Conservation (phyloP, 2,888 invertebrate species). For the Tuta absoluta region DNA sequence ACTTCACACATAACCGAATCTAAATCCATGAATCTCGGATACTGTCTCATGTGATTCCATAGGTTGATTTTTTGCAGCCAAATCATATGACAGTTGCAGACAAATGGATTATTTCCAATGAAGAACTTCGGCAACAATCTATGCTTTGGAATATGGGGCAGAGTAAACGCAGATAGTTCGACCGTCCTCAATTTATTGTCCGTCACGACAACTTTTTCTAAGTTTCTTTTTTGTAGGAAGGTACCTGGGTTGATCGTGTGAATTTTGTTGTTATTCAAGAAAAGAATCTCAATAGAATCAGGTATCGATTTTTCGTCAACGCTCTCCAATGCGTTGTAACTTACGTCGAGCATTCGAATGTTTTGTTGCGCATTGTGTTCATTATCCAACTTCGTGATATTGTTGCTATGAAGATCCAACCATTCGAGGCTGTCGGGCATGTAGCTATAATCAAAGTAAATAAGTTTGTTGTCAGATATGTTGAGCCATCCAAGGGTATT, state of each 20-base stretch:
- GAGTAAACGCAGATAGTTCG: conserved; percentile 86
- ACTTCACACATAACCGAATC: conserved; percentile 88
- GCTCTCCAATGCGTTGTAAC: conserved; percentile 86
- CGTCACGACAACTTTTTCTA: conserved; percentile 88
- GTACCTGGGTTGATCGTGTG: conserved; percentile 86
- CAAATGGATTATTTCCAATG: conserved; percentile 90
- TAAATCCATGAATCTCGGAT: conserved; percentile 89
- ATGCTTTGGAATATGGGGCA: conserved; percentile 84
- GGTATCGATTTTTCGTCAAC: conserved; percentile 86
- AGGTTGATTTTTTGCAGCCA: conserved; percentile 91
- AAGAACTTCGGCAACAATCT: conserved; percentile 88
- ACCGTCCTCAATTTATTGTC: conserved; percentile 87
- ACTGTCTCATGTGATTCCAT: conserved; percentile 86
- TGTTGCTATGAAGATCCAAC: conserved; percentile 90
- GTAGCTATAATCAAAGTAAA: conserved; percentile 90
- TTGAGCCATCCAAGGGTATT: conserved; percentile 89
- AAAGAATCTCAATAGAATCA: conserved; percentile 86
- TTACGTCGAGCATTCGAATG: conserved; percentile 88
- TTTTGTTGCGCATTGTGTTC: conserved; percentile 85
- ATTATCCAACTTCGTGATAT: conserved; percentile 87
- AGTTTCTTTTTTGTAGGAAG: conserved; percentile 85
- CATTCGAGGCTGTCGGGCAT: conserved; percentile 88
- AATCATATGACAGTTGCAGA: conserved; percentile 93
- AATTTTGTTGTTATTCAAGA: conserved; percentile 89
- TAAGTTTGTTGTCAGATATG: conserved; percentile 88